phyloP scores from a whole-genome alignment of 2,797 vertebrate genomes.

The Urophycis tenuis region DNA sequence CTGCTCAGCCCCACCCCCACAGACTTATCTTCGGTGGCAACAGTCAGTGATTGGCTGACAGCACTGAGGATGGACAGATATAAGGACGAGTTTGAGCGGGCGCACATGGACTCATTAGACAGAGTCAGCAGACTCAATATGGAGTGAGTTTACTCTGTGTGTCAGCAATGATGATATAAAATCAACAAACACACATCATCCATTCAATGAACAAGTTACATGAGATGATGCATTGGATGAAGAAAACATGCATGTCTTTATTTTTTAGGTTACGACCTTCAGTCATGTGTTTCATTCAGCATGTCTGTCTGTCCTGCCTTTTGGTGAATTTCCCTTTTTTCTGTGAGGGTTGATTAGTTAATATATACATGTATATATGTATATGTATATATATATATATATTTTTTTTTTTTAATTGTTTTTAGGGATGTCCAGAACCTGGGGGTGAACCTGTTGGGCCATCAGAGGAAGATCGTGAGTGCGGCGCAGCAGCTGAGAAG shows the following conservation, averaged over 20 bases:
- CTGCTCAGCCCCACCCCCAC: constrained; percentile 74
- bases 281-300: no score
- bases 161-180: not conserved
- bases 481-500: constrained; percentile 84
- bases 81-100: constrained; percentile 86
- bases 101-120: constrained; percentile 86
- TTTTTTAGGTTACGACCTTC: not conserved
- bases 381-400: no score
- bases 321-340: no score
- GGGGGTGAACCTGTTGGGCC: constrained; percentile 88
- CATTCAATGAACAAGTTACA: not conserved
- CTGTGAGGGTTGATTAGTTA: not conserved
- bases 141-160: constrained; percentile 64
- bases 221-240: not conserved
- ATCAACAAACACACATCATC: not conserved
- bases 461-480: constrained; percentile 92
- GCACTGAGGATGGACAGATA: constrained; percentile 93
- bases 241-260: not conserved
- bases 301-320: no score
- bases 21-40: constrained; percentile 68
- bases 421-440: constrained; percentile 86
- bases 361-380: not conserved
- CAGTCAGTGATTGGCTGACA: constrained; percentile 86
- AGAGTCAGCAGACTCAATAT: constrained; percentile 75
- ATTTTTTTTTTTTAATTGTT: constrained; percentile 35